Evolutionary conservation across 1,140 invertebrate species (phyloP).

Genomic region (Bombus polaris): DNA sequence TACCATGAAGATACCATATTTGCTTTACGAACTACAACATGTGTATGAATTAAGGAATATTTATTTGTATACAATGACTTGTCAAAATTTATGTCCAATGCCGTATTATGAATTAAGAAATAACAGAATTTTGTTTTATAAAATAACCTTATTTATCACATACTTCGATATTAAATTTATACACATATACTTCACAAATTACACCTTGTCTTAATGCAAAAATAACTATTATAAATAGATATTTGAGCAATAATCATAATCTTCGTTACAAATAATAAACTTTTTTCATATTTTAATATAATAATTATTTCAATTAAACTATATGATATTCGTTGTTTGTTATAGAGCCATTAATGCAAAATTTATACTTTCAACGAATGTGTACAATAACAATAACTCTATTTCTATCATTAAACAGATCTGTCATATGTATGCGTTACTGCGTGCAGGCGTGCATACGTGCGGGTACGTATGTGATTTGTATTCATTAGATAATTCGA

Average conservation of each 20-base stretch:
- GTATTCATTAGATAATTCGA: not conserved
- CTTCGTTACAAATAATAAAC: not conserved
- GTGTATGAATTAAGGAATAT: constrained; percentile 8
- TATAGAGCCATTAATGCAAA: not conserved
- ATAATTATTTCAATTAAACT: not conserved
- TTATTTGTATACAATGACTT: not conserved
- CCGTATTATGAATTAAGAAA: not conserved
- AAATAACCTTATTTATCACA: not conserved
- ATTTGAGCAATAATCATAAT: not conserved
- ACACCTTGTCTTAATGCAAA: not conserved
- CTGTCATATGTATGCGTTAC: not conserved
- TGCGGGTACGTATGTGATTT: not conserved
- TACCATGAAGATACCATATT: constrained; percentile 76
- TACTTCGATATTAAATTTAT: not conserved
- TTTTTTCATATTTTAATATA: not conserved
- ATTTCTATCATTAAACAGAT: not conserved
- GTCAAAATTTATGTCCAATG: not conserved
- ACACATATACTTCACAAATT: not conserved
- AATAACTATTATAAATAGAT: not conserved
- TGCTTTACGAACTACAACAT: not conserved
- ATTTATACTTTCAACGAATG: not conserved
- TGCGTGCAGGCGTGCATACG: too few relatives aligned
- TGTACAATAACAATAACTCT: not conserved
- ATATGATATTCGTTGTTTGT: not conserved
- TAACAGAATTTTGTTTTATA: not conserved